Evolutionary conservation across 2,888 invertebrate genomes (phyloP).

Genomic region (Harpalus rufipes): DNA sequence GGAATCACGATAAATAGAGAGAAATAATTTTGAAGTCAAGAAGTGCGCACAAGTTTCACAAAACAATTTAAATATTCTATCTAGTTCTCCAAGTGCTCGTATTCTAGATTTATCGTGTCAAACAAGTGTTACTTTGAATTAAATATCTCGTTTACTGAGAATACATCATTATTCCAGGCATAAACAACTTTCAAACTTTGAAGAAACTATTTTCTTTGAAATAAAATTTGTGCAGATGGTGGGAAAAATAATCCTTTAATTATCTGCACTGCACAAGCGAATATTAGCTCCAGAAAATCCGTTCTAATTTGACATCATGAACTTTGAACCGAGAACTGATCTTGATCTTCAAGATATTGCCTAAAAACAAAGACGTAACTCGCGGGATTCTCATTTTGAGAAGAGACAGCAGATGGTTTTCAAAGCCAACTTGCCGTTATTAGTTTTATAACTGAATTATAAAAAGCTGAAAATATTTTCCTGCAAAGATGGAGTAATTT

Average conservation of each 20-base stretch:
- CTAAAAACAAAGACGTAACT: conserved; percentile 2
- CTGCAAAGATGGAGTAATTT: not conserved
- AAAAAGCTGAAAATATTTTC: conserved; percentile 5
- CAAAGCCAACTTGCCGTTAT: conserved; percentile 15
- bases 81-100: not conserved
- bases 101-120: not conserved
- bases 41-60: not conserved
- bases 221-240: not conserved
- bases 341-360: conserved; percentile 3
- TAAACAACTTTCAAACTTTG: conserved; percentile 22
- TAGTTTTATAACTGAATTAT: conserved; percentile 51
- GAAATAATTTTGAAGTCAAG: conserved; percentile 5
- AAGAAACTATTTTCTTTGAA: conserved; percentile 14
- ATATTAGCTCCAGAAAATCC: conserved; percentile 11
- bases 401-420: conserved; percentile 7
- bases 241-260: not conserved
- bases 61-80: conserved; percentile 24
- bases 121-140: conserved; percentile 24
- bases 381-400: not conserved
- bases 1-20: not conserved
- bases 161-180: conserved; percentile 5
- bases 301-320: not conserved
- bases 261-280: not conserved
- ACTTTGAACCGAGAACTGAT: conserved; percentile 28
- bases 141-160: conserved; percentile 14